Evolutionary conservation across 2,888 invertebrate species (phyloP), one percentile per base, ranked within the genome.

Genomic region (Dilophus febrilis): DNA sequence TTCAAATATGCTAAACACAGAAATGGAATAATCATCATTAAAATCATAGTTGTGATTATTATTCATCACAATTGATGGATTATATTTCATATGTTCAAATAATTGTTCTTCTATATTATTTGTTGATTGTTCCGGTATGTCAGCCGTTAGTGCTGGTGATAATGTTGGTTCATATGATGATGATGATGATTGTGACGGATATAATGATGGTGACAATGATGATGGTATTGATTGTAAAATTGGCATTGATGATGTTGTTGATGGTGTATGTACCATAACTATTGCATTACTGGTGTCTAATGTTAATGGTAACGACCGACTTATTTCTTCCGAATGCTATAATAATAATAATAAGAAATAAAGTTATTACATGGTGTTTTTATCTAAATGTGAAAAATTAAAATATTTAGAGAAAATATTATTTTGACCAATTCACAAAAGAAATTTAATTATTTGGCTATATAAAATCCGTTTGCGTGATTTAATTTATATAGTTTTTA

Each of bases 151-250:
- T 35, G 51, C 48, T 26, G 53, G 51, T 6, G 52, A 48, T 41
- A 51, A 52, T 38, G 53, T 41, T 32, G 51, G n/a, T n/a, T n/a
- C n/a, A n/a, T n/a, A 49, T 3, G 50, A 50, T 3, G 48, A 49
- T 2, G 50, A 48, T 40, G 47, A 48, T 28, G 28, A 17, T 17
- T 14, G 8, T 22, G 22, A 22, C 22, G 22, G 7, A 6, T 4
- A 22, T 7, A 7, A 22, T 22, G 22, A 22, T 7, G 49, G 53
- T 55, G 44, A 54, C 55, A 12, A 55, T 53, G 44, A 53, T 53
- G 22, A 22, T 22, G 22, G 8, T 22, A 8, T 6, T 22, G 22
- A 22, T 22, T n/a, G n/a, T n/a, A n/a, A n/a, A n/a, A n/a, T n/a
- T n/a, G n/a, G n/a, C n/a, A n/a, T n/a, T n/a, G 28, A 36, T 36